phyloP scores from a whole-genome alignment of 2,113 vertebrate genomes.

The Fulica atra region DNA sequence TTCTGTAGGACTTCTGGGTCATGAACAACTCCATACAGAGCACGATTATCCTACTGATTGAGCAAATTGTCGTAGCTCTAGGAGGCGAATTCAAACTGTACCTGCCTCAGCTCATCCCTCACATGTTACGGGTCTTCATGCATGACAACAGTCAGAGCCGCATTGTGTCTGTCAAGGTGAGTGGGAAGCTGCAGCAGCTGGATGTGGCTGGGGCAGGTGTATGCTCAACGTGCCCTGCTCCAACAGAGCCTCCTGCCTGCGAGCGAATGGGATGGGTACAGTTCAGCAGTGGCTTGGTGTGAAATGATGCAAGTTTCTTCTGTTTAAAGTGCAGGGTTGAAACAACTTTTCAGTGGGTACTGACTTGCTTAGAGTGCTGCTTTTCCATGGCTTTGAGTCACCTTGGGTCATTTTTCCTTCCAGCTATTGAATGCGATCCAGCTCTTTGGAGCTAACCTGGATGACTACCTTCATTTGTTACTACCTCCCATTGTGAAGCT shows the following conservation, averaged over 20 bases:
- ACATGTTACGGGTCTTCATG: slow-evolving; percentile 98
- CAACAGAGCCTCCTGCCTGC: neutral
- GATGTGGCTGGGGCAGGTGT: neutral
- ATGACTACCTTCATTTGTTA: slow-evolving; percentile 95
- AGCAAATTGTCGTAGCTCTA: slow-evolving; percentile 96
- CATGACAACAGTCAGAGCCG: slow-evolving; percentile 93
- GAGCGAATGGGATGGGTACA: neutral
- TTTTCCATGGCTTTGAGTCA: neutral
- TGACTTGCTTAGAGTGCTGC: neutral
- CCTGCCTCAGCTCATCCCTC: slow-evolving; percentile 96
- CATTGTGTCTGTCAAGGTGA: slow-evolving; percentile 94
- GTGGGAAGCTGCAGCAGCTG: neutral
- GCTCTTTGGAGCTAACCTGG: slow-evolving; percentile 96
- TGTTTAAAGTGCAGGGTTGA: neutral
- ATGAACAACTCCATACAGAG: slow-evolving; percentile 99
- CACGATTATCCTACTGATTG: slow-evolving; percentile 96
- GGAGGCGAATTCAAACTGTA: slow-evolving; percentile 98
- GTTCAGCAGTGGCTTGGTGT: neutral
- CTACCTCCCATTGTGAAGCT: slow-evolving; percentile 96
- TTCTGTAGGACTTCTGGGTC: slow-evolving; percentile 94
- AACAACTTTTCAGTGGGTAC: neutral
- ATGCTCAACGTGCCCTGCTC: rapidly evolving
- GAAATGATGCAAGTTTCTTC: neutral
- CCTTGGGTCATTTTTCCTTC: neutral
- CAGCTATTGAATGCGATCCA: slow-evolving; percentile 95